Conservation (phyloP, 2,888 invertebrate genomes). For the Eupelmus urozonus region DNA sequence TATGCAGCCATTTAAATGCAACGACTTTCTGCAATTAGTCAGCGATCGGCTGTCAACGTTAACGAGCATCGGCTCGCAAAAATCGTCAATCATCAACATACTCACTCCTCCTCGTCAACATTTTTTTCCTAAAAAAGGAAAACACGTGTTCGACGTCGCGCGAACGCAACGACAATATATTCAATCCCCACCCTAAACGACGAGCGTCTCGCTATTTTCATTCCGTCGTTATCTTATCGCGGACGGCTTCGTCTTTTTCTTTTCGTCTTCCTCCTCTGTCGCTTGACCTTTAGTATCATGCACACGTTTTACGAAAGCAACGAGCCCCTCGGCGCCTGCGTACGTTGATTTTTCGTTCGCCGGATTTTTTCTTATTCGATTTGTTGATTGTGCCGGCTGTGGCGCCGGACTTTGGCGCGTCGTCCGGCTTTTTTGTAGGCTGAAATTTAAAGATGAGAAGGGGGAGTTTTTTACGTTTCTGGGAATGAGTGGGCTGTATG, state of each 20-base stretch:
- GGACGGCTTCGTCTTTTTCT: background rate
- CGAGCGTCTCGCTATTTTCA: conserved; percentile 19
- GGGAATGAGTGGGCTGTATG: too few relatives aligned
- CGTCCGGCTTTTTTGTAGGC: too few relatives aligned
- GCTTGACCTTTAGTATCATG: conserved; percentile 32
- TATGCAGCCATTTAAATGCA: conserved; percentile 4
- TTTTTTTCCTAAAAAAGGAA: too few relatives aligned
- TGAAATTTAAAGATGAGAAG: too few relatives aligned
- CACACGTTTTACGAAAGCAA: conserved; percentile 31
- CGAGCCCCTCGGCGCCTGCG: conserved; percentile 31
- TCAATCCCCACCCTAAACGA: too few relatives aligned
- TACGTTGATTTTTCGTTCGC: background rate
- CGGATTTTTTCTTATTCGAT: background rate
- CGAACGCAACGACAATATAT: too few relatives aligned
- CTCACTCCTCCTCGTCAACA: too few relatives aligned
- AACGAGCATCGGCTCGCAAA: background rate
- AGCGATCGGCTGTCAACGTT: background rate
- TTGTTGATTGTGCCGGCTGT: background rate
- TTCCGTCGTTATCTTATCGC: conserved; percentile 13
- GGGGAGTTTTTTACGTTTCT: too few relatives aligned
- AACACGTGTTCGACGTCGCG: too few relatives aligned
- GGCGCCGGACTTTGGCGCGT: too few relatives aligned
- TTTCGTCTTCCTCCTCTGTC: background rate
- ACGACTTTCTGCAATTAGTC: conserved; percentile 1
- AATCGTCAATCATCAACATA: too few relatives aligned